Evolutionary conservation across 2,113 vertebrate species (phyloP).

Genomic region (Vicugna pacos): DNA sequence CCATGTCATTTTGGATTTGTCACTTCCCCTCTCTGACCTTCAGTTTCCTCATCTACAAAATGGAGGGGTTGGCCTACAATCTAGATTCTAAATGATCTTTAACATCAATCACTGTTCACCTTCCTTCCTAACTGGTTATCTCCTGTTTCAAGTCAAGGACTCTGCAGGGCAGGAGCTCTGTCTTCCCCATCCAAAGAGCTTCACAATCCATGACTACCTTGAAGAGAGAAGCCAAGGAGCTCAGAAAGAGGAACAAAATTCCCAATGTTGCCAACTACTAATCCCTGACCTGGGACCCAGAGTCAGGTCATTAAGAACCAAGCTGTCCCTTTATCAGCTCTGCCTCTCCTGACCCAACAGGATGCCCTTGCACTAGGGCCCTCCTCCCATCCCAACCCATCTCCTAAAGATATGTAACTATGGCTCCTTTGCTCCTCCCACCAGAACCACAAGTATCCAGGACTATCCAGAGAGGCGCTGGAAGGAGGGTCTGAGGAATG

Average conservation of each 20-base stretch:
- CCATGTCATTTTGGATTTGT: neutral
- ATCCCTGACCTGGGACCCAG: neutral
- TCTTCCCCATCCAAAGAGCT: neutral
- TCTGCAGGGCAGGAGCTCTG: neutral
- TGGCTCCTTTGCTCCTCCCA: neutral
- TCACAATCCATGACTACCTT: neutral
- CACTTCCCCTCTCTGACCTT: neutral
- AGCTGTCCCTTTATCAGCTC: neutral
- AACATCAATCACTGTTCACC: neutral
- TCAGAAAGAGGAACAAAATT: conserved; percentile 33
- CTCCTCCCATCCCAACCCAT: neutral
- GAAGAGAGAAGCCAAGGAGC: neutral
- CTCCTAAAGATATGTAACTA: neutral
- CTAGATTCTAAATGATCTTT: neutral
- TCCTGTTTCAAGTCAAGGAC: neutral
- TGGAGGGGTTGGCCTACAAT: neutral
- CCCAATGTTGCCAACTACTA: neutral
- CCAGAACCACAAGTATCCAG: neutral
- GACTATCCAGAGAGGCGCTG: neutral
- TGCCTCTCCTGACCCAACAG: neutral
- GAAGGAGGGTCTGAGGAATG: neutral
- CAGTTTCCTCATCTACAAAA: neutral
- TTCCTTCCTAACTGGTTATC: neutral
- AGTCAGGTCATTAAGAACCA: neutral
- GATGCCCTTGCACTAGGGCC: neutral